Base-by-base conservation (phyloP, 2,888 invertebrate species). In the Lucinisca nassula region DNA sequence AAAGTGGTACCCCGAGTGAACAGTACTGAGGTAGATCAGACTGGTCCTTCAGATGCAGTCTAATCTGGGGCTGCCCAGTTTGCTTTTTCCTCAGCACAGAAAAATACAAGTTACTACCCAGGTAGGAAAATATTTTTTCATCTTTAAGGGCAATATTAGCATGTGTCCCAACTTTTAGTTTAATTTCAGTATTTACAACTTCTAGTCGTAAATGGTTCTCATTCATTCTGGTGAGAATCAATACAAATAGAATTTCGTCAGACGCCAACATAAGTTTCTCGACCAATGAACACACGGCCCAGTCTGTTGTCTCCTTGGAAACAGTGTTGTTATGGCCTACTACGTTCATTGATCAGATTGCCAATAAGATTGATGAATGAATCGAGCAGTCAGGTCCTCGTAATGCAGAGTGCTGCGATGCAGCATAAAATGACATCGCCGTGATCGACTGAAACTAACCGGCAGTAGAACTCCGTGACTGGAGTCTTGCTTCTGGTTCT, bases 211-310 rank as follows among this genome's bases (percentile, higher is more conserved):
- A 27, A 58, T 27, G 14, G 24, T 37, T 78, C 24, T 67, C 78
- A 79, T 74, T 73, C 24, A 70, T 37, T 37, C 70, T 32, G 76
- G 67, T 70, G 37, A 35, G 45, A 77, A 87, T 87, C 86, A 87
- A 87, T 87, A 87, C 76, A 87, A 87, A 83, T 40, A 37, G 58
- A 83, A 87, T 83, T 83, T 80, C 83, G 83, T 87, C 80, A 83
- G 86, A 67, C 67, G 67, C 67, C 67, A 67, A 35, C 67, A 35
- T 10, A 35, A 67, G 17, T 32, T n/a, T 21, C 67, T 67, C 30
- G n/a, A 17, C 67, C 67, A 67, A 67, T 67, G 35, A 67, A 35
- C 12, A 17, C 35, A 17, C 12, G 35, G 67, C 17, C 67, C 30
- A 4, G 67, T n/a, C n/a, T n/a, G 35, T 35, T 67, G 67, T 67